Conservation (phyloP, 2,113 vertebrate genomes). For the Amphiprion percula region DNA sequence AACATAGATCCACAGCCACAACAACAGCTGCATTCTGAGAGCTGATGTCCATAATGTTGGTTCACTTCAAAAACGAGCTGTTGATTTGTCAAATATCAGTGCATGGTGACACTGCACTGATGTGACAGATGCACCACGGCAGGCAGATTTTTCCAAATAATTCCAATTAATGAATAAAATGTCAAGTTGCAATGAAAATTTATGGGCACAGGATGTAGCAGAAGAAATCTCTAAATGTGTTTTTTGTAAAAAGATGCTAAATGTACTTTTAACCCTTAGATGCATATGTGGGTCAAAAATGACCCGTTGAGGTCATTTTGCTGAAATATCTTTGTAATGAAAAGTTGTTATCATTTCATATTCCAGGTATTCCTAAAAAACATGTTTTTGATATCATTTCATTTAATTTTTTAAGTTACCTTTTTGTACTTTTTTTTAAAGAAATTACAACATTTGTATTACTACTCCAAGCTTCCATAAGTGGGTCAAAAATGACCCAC, state of each 20-base stretch:
- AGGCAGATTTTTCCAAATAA: slow-evolving; percentile 30
- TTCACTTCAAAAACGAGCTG: background rate
- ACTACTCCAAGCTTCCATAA: too few species aligned
- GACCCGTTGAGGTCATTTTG: too few species aligned
- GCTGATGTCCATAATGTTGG: slow-evolving; percentile 8
- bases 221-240: background rate
- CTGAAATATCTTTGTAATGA: too few species aligned
- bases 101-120: background rate
- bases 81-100: slow-evolving; percentile 6
- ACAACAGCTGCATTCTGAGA: background rate
- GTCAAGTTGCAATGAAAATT: slow-evolving; percentile 28
- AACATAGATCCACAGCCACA: background rate
- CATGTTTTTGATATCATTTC: too few species aligned
- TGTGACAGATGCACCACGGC: slow-evolving; percentile 31
- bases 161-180: slow-evolving; percentile 37
- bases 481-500: too few species aligned
- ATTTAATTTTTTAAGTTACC: too few species aligned
- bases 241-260: background rate
- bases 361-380: too few species aligned
- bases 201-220: background rate
- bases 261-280: background rate
- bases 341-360: too few species aligned
- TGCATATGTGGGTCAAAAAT: too few species aligned
- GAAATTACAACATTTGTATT: too few species aligned
- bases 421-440: too few species aligned